Conservation (phyloP, 2,113 vertebrate species). For the Pithys albifrons region DNA sequence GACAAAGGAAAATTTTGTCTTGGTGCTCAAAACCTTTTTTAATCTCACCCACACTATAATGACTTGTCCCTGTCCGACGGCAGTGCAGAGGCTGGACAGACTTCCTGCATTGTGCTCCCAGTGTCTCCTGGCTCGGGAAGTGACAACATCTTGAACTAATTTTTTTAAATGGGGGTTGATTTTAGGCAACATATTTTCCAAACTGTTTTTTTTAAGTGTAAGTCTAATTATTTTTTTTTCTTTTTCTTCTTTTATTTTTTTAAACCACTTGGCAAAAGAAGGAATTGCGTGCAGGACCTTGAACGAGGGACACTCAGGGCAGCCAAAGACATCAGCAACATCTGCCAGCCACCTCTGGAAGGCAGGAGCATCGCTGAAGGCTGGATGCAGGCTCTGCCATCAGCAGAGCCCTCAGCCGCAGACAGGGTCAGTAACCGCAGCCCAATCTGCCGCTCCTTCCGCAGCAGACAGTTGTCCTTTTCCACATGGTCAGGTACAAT, state of each 20-base stretch:
- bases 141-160: conserved; percentile 68
- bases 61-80: neutral
- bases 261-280: neutral
- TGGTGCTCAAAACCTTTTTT: conserved; percentile 23
- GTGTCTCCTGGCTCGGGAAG: conserved; percentile 34
- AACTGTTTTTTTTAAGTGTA: neutral
- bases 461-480: conserved; percentile 7
- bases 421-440: conserved; percentile 28
- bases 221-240: neutral
- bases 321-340: conserved; percentile 52
- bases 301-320: neutral
- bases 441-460: neutral
- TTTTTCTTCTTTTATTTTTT: neutral
- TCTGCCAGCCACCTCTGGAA: conserved; percentile 41
- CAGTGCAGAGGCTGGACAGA: neutral
- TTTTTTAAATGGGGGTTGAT: conserved; percentile 49
- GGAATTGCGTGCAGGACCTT: neutral
- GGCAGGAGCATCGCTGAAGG: neutral
- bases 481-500: neutral
- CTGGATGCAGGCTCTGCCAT: neutral
- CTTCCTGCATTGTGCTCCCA: conserved; percentile 37
- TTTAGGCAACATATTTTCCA: conserved; percentile 56
- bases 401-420: neutral
- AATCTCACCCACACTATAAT: neutral
- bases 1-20: conserved; percentile 16